phyloP scores from a whole-genome alignment of 2,113 vertebrate species.

The Machaerirhynchus nigripectus region DNA sequence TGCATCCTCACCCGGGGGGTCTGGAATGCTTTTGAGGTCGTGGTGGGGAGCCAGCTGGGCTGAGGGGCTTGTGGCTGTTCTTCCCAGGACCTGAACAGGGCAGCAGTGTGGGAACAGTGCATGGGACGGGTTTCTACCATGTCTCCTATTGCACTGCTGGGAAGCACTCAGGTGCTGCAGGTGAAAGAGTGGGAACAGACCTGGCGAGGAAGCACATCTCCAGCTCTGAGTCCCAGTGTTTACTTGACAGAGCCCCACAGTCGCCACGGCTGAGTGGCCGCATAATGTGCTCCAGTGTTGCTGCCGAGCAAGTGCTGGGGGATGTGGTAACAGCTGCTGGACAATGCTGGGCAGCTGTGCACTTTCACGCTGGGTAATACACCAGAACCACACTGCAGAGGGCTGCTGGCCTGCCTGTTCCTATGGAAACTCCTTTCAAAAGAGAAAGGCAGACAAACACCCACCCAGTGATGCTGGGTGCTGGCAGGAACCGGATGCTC shows the following conservation, averaged over 20 bases:
- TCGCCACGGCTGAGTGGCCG: background rate
- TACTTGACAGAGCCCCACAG: background rate
- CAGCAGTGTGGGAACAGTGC: background rate
- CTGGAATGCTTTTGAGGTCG: background rate
- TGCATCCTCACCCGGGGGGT: fast-evolving
- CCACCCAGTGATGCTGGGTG: background rate
- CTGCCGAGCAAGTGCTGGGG: background rate
- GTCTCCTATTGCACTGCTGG: fast-evolving
- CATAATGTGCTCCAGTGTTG: fast-evolving
- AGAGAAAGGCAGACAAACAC: background rate
- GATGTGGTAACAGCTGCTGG: slow-evolving; percentile 41
- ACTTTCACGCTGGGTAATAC: slow-evolving; percentile 33
- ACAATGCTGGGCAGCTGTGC: slow-evolving; percentile 28
- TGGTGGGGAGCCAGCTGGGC: background rate
- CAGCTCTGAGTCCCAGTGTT: background rate
- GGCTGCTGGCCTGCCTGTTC: background rate
- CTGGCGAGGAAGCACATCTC: fast-evolving
- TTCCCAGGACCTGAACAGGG: background rate
- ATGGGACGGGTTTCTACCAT: fast-evolving
- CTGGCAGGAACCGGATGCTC: background rate
- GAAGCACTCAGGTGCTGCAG: background rate
- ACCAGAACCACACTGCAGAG: background rate
- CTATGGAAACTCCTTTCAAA: slow-evolving; percentile 29
- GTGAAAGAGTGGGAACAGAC: background rate
- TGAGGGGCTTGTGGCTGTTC: background rate